Evolutionary conservation across 2,113 vertebrate species (phyloP).

Genomic region (Pelecanus crispus): DNA sequence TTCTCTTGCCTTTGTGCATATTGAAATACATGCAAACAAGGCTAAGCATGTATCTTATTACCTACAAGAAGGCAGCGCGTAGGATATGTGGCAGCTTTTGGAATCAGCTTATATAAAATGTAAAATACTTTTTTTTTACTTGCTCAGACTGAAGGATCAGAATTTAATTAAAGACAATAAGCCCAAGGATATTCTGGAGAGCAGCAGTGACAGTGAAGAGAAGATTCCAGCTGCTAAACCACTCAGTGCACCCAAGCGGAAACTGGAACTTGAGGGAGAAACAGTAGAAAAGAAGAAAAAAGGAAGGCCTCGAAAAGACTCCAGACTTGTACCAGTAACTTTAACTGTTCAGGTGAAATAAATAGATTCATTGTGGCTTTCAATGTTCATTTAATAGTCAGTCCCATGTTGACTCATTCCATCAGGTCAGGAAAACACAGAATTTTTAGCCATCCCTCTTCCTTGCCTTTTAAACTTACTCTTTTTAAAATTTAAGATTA

Average conservation of each 20-base stretch:
- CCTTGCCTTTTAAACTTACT: neutral
- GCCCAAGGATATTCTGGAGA: slow-evolving; percentile 81
- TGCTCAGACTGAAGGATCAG: slow-evolving; percentile 81
- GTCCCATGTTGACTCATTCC: neutral
- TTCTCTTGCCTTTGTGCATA: neutral
- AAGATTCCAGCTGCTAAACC: slow-evolving; percentile 83
- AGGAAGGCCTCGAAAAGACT: slow-evolving; percentile 91
- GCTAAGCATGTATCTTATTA: neutral
- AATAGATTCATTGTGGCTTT: neutral
- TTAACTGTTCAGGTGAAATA: slow-evolving; percentile 83
- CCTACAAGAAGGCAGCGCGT: neutral
- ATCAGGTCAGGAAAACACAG: neutral
- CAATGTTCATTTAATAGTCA: neutral
- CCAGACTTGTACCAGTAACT: slow-evolving; percentile 79
- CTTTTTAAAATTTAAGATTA: neutral
- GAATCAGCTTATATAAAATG: neutral
- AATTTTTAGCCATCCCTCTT: neutral
- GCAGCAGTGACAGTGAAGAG: slow-evolving; percentile 96
- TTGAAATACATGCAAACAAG: neutral
- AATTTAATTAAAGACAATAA: slow-evolving; percentile 80
- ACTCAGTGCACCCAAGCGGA: slow-evolving; percentile 82
- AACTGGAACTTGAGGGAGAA: slow-evolving; percentile 84
- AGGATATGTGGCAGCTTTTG: neutral
- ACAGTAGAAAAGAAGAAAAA: slow-evolving; percentile 96
- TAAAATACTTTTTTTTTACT: neutral